A percentile compares a stretch with the other conserved stretches of the same genome.
These are phyloP conservation scores for Trogon melanurus DNA, from an alignment of 2,113 vertebrate species.

Conservation along the genomic window DNA sequence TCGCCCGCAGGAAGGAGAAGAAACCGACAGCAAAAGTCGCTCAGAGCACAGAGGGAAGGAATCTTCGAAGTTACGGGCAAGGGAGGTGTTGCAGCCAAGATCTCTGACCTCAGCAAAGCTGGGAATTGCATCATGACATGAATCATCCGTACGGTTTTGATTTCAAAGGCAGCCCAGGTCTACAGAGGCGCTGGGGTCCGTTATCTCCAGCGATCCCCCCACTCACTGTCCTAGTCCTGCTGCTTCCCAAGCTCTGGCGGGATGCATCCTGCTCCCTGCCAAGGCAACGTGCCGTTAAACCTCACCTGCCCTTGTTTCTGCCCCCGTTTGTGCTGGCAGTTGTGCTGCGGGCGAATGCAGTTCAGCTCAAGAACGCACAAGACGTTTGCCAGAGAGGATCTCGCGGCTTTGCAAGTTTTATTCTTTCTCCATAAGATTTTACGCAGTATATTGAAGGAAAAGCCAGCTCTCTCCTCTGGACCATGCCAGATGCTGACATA, in stretches of 20 bases:
- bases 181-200: fast-evolving
- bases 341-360: not conserved
- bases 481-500: fast-evolving
- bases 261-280: fast-evolving
- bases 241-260: not conserved
- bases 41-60: not conserved
- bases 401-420: fast-evolving
- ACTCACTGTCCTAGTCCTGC: fast-evolving
- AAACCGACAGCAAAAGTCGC: fast-evolving
- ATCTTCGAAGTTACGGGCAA: not conserved
- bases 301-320: not conserved
- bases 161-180: not conserved
- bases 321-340: too few species aligned
- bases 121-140: not conserved
- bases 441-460: too few species aligned
- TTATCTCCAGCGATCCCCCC: fast-evolving
- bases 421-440: not conserved
- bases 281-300: not conserved
- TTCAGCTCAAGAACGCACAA: not conserved
- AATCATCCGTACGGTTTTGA: fast-evolving
- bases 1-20: not conserved
- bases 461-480: not conserved
- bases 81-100: not conserved
- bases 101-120: not conserved
- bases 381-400: not conserved